phyloP scores from a whole-genome alignment of 2,888 invertebrate genomes.

The Hymenopus coronatus region DNA sequence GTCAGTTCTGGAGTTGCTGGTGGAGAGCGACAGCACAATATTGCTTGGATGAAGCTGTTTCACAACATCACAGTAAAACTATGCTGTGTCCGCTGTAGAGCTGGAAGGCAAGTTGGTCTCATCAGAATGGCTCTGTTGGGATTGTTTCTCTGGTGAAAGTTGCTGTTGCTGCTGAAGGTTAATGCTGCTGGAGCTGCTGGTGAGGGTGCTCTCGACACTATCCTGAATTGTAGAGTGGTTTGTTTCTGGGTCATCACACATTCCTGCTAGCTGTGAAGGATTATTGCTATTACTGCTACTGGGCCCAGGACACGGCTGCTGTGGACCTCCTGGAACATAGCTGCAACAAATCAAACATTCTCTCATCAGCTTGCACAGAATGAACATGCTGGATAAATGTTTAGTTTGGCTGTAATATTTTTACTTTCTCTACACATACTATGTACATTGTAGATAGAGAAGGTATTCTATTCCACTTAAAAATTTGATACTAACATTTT shows the following conservation, averaged over 20 bases:
- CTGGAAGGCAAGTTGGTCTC: background rate
- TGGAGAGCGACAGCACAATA: background rate
- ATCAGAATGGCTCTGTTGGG: conserved; percentile 28
- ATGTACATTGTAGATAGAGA: too few relatives aligned
- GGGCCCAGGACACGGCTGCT: conserved; percentile 28
- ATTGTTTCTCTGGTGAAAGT: conserved; percentile 14
- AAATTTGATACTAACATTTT: too few relatives aligned
- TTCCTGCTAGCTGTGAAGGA: conserved; percentile 10
- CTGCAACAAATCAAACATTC: background rate
- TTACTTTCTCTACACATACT: too few relatives aligned
- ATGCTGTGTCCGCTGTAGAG: conserved; percentile 23
- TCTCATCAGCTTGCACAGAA: too few relatives aligned
- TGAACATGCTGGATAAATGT: too few relatives aligned
- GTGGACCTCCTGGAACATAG: conserved; percentile 19
- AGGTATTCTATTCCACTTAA: too few relatives aligned
- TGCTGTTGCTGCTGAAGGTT: conserved; percentile 18
- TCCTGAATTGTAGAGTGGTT: background rate
- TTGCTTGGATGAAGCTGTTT: conserved; percentile 2
- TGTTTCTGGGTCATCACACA: conserved; percentile 24
- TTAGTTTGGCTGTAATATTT: too few relatives aligned
- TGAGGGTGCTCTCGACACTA: conserved; percentile 12
- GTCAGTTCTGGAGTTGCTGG: background rate
- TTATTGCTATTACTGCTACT: conserved; percentile 29
- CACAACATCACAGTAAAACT: conserved; percentile 25
- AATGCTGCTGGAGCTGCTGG: conserved; percentile 19